A percentile compares a stretch with the other conserved stretches of the same genome.
Evolutionary conservation across 2,888 invertebrate species (phyloP).

Genomic region (Synanthedon myopaeformis): DNA sequence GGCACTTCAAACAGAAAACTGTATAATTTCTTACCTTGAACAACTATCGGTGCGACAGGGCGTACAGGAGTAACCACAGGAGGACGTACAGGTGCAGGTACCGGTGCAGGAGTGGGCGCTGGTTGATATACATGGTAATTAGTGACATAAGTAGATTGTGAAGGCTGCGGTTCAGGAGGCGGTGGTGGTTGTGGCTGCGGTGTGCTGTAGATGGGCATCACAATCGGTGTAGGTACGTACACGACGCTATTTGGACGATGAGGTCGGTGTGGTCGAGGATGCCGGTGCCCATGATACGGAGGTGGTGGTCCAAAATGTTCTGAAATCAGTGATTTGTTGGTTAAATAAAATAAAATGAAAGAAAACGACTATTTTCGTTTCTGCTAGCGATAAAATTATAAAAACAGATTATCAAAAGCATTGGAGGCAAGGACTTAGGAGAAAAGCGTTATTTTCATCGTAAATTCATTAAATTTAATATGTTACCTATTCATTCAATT

Average conservation of each 20-base stretch:
- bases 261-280: slow-evolving; percentile 14
- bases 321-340: background rate
- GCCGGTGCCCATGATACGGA: slow-evolving; percentile 11
- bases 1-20: background rate
- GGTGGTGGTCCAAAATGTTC: slow-evolving; percentile 2
- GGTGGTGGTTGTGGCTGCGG: slow-evolving; percentile 16
- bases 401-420: too few species aligned
- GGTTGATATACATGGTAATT: slow-evolving; percentile 40
- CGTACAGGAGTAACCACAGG: slow-evolving; percentile 1
- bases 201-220: slow-evolving; percentile 46
- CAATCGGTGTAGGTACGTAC: slow-evolving; percentile 45
- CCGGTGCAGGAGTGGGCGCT: slow-evolving; percentile 3
- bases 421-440: too few species aligned
- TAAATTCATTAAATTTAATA: too few species aligned
- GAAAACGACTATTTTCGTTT: too few species aligned
- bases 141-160: slow-evolving; percentile 37
- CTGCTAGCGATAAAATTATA: too few species aligned
- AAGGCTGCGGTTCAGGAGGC: slow-evolving; percentile 1
- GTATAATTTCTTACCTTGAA: slow-evolving; percentile 11
- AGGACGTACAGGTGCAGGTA: slow-evolving; percentile 18
- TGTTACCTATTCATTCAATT: too few species aligned
- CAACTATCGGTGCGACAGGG: slow-evolving; percentile 14
- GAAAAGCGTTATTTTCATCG: too few species aligned
- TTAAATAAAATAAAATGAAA: too few species aligned
- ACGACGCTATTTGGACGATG: slow-evolving; percentile 17